Evolutionary conservation across 2,888 invertebrate species (phyloP).

Genomic region (Caenorhabditis japonica): DNA sequence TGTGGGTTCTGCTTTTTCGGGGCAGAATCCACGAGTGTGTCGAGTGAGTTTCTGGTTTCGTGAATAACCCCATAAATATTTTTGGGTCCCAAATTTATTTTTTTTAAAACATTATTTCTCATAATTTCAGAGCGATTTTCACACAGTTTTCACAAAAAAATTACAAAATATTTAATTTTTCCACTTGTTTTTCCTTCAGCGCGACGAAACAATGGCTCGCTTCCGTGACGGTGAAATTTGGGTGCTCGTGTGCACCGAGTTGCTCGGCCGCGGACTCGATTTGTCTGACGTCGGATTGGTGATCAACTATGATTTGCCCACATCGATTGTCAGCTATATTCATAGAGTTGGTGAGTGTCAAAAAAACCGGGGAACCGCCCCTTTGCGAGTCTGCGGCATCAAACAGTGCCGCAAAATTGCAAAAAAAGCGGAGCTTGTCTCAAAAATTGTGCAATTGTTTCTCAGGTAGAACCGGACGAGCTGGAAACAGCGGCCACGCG

Average conservation of each 20-base stretch:
- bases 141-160: too few relatives aligned
- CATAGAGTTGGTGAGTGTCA: conserved; percentile 83
- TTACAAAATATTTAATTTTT: neutral
- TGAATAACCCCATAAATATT: too few relatives aligned
- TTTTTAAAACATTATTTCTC: too few relatives aligned
- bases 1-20: too few relatives aligned
- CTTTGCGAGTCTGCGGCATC: too few relatives aligned
- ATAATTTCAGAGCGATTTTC: too few relatives aligned
- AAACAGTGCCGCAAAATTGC: neutral
- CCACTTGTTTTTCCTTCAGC: conserved; percentile 82
- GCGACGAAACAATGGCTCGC: conserved; percentile 90
- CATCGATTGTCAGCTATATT: conserved; percentile 89
- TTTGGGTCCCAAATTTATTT: too few relatives aligned
- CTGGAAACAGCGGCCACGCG: conserved; percentile 89
- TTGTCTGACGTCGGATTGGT: conserved; percentile 96
- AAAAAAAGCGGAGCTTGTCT: neutral
- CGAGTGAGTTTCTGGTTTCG: too few relatives aligned
- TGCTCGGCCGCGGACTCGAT: conserved; percentile 96
- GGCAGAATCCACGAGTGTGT: too few relatives aligned
- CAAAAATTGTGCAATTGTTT: neutral
- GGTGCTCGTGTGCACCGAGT: conserved; percentile 95
- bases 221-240: conserved; percentile 94
- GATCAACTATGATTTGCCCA: conserved; percentile 96
- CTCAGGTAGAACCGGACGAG: conserved; percentile 90
- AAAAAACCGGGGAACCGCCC: neutral